These are phyloP conservation scores for Mythimna ferrago DNA, from an alignment of 2,888 invertebrate species.

Conservation along the genomic window DNA sequence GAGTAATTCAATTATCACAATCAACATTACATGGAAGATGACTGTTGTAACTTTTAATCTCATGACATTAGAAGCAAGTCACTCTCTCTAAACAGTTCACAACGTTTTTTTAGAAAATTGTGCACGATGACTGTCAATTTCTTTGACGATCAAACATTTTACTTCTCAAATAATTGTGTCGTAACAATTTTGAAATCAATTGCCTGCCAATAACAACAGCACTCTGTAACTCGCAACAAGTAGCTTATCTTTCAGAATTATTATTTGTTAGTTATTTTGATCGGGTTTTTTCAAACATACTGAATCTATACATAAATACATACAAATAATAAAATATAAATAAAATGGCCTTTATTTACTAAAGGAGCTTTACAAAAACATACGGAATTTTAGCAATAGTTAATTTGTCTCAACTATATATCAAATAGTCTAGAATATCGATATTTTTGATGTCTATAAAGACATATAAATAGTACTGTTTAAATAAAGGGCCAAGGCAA, in stretches of 20 bases:
- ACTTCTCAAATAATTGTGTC: slow-evolving; percentile 22
- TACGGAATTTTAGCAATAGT: too few species aligned
- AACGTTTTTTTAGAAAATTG: slow-evolving; percentile 47
- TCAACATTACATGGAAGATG: slow-evolving; percentile 19
- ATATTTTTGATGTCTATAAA: too few species aligned
- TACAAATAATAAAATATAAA: too few species aligned
- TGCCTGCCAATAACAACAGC: slow-evolving; percentile 7
- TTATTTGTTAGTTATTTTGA: background rate
- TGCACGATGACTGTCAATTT: slow-evolving; percentile 49
- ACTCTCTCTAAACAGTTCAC: slow-evolving; percentile 47
- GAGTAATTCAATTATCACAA: slow-evolving; percentile 4
- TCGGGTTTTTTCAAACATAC: too few species aligned
- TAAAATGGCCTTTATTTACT: too few species aligned
- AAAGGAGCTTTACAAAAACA: too few species aligned
- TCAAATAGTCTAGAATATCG: too few species aligned
- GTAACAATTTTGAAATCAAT: slow-evolving; percentile 33
- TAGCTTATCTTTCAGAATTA: background rate
- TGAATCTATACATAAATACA: too few species aligned
- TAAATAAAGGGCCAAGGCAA: too few species aligned
- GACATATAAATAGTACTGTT: too few species aligned
- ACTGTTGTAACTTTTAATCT: slow-evolving; percentile 26
- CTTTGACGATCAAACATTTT: slow-evolving; percentile 33
- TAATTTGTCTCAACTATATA: too few species aligned
- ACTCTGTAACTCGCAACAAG: too few species aligned
- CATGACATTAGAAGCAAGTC: slow-evolving; percentile 47